These are phyloP conservation scores for Myrmecophaga tridactyla DNA, from an alignment of 2,113 vertebrate genomes.

Conservation along the genomic window DNA sequence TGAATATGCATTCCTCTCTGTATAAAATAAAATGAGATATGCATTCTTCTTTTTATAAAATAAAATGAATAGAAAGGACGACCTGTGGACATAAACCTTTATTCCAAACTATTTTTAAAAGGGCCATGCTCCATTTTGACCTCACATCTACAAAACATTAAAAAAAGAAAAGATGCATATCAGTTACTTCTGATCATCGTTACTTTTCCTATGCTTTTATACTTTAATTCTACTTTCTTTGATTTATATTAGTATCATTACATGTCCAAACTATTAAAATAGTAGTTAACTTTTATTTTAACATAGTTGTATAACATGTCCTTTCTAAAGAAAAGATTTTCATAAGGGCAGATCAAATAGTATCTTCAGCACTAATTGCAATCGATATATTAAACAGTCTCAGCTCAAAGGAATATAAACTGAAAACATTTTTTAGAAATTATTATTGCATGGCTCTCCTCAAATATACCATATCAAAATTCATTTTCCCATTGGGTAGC, in stretches of 20 bases:
- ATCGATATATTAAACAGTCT: not conserved
- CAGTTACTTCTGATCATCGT: not conserved
- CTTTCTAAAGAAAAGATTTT: not conserved
- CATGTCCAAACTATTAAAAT: not conserved
- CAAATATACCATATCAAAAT: not conserved
- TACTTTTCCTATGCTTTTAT: not conserved
- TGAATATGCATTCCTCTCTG: constrained; percentile 33
- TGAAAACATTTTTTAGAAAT: not conserved
- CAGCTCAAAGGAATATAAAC: not conserved
- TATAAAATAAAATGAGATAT: constrained; percentile 25
- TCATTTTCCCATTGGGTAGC: not conserved
- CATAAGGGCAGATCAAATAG: not conserved
- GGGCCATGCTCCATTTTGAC: not conserved
- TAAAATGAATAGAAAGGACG: not conserved
- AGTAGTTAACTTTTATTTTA: not conserved
- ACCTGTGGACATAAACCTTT: not conserved
- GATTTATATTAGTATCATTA: not conserved
- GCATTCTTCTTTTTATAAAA: not conserved
- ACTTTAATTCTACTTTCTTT: not conserved
- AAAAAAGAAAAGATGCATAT: not conserved
- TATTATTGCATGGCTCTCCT: not conserved
- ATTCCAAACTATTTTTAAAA: constrained; percentile 5
- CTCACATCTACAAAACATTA: not conserved
- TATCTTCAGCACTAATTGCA: not conserved
- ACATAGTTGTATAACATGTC: not conserved